phyloP scores from a whole-genome alignment of 2,113 vertebrate genomes.

The Panthera uncia region DNA sequence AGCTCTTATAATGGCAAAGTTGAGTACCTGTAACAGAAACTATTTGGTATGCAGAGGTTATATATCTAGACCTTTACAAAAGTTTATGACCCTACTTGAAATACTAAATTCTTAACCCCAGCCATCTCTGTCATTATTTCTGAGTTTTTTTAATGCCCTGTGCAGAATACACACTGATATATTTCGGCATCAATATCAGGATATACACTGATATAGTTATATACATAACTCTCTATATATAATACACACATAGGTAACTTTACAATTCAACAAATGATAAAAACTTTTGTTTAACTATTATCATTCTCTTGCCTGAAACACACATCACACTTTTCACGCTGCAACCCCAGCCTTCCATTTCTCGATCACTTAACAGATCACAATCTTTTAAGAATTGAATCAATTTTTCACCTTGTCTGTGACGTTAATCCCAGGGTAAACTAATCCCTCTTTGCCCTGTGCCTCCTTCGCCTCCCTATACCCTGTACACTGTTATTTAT shows the following conservation, averaged over 20 bases:
- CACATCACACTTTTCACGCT: neutral
- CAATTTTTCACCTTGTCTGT: neutral
- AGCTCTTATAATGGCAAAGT: neutral
- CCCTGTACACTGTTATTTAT: neutral
- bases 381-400: neutral
- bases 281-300: neutral
- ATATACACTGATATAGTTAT: neutral
- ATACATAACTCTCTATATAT: neutral
- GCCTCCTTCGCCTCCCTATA: fast-evolving
- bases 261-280: neutral
- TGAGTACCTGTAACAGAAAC: neutral
- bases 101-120: neutral
- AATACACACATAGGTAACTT: neutral
- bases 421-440: neutral
- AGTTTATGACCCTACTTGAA: neutral
- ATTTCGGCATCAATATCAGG: neutral
- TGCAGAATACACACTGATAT: neutral
- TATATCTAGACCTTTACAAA: neutral
- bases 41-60: neutral
- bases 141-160: neutral
- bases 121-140: fast-evolving
- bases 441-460: neutral
- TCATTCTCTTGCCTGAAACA: neutral
- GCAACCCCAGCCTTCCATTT: neutral
- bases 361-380: neutral